Percentiles rank a stretch among this genome's conserved stretches.
Evolutionary conservation across 2,797 vertebrate genomes (phyloP).

Genomic region (Tragelaphus eurycerus): DNA sequence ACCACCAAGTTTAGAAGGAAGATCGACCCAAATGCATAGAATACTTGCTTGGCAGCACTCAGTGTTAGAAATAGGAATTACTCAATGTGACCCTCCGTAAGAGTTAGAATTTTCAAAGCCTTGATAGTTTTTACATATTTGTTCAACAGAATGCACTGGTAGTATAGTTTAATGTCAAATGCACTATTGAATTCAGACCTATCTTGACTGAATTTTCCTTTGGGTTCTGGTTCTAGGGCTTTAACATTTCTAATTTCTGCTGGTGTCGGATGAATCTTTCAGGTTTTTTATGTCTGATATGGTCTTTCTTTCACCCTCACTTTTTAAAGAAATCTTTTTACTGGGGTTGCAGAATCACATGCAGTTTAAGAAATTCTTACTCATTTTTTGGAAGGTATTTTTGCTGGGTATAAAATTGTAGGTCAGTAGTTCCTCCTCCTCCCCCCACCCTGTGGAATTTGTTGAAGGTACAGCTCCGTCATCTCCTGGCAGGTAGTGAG

Average conservation of each 20-base stretch:
- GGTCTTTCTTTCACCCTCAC: neutral
- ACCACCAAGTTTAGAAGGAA: neutral
- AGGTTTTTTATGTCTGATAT: neutral
- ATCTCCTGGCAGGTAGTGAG: neutral
- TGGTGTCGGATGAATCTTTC: neutral
- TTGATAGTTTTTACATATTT: neutral
- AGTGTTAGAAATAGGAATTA: neutral
- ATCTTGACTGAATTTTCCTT: neutral
- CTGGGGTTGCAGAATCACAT: neutral
- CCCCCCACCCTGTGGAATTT: too few relatives aligned
- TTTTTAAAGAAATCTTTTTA: neutral
- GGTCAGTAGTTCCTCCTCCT: neutral
- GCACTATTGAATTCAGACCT: neutral
- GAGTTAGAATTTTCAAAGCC: neutral
- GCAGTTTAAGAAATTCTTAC: neutral
- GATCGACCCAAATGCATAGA: neutral
- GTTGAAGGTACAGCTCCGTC: neutral
- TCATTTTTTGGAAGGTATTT: neutral
- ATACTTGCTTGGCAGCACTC: neutral
- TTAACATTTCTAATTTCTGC: neutral
- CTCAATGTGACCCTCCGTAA: neutral
- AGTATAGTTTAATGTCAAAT: neutral
- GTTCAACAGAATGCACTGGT: neutral
- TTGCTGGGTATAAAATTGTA: neutral
- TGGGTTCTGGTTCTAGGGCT: neutral